phyloP scores from a whole-genome alignment of 2,888 invertebrate genomes.

The Odontocolon sp. region DNA sequence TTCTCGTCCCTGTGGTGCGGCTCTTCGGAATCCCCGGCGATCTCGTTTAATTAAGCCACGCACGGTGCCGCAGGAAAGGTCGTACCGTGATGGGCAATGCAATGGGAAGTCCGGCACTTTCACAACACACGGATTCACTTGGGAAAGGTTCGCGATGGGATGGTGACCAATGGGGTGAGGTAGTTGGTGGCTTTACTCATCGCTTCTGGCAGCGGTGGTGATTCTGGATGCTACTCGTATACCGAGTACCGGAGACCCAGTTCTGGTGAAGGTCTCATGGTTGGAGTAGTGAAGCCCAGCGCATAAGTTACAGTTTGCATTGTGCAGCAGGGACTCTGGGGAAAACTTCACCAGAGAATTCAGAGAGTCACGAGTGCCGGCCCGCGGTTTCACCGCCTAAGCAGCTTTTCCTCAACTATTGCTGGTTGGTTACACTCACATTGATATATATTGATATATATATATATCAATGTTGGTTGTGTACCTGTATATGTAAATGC shows the following conservation, averaged over 20 bases:
- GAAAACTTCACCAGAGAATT: slow-evolving; percentile 67
- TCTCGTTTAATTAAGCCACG: slow-evolving; percentile 65
- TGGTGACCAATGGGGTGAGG: neutral
- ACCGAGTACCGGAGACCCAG: slow-evolving; percentile 2
- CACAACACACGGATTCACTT: slow-evolving; percentile 7
- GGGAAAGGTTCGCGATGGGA: neutral
- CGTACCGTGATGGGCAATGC: neutral
- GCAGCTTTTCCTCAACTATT: slow-evolving; percentile 69
- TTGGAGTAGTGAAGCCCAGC: slow-evolving; percentile 39
- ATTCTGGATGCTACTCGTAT: slow-evolving; percentile 2
- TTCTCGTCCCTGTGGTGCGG: neutral
- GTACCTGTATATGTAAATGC: no score
- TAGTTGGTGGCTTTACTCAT: slow-evolving; percentile 6
- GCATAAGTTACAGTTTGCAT: slow-evolving; percentile 73
- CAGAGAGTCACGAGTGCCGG: slow-evolving; percentile 61
- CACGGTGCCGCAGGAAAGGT: slow-evolving; percentile 34
- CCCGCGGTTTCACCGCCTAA: slow-evolving; percentile 63
- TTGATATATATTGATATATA: no score
- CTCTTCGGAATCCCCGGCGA: slow-evolving; percentile 56
- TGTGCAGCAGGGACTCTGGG: slow-evolving; percentile 66
- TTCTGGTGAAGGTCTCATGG: neutral
- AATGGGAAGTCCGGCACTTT: slow-evolving; percentile 5
- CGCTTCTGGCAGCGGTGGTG: slow-evolving; percentile 7
- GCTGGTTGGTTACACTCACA: slow-evolving; percentile 35
- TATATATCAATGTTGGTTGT: no score